A percentile compares a stretch with the other conserved stretches of the same genome.
phyloP scores from a whole-genome alignment of 2,113 vertebrate species.

The Gallinago jamesoni region DNA sequence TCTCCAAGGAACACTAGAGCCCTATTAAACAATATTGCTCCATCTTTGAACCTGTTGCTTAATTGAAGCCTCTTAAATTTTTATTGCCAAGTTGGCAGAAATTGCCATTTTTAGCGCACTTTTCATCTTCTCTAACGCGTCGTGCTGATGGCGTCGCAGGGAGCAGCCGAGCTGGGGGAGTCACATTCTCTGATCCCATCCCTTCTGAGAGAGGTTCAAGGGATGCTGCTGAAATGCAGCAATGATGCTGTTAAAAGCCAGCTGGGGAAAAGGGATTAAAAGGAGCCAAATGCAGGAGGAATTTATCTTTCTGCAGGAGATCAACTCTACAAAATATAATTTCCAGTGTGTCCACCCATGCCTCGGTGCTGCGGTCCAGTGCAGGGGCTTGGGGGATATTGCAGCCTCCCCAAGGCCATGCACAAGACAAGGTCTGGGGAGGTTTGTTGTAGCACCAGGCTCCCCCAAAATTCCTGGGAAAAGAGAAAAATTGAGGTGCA shows the following conservation, averaged over 20 bases:
- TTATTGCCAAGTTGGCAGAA: conserved; percentile 36
- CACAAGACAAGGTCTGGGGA: not conserved
- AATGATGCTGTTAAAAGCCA: not conserved
- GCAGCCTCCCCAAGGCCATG: not conserved
- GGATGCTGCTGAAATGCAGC: accelerated
- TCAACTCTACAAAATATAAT: not conserved
- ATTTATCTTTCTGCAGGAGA: not conserved
- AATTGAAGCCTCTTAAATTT: conserved; percentile 54
- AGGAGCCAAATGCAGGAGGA: not conserved
- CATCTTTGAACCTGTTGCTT: not conserved
- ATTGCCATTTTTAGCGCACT: not conserved
- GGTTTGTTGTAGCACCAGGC: not conserved
- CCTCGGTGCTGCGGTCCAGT: not conserved
- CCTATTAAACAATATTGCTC: conserved; percentile 15
- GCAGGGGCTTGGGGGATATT: not conserved
- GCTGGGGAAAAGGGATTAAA: not conserved
- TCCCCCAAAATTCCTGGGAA: not conserved
- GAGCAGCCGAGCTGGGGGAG: not conserved
- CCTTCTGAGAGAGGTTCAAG: not conserved
- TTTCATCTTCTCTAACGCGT: conserved; percentile 1
- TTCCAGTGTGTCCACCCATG: accelerated
- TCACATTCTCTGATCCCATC: not conserved
- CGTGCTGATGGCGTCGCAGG: not conserved
- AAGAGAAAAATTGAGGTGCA: not conserved
- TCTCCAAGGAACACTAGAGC: conserved; percentile 18